A percentile compares a stretch with the other conserved stretches of the same genome.
These are phyloP conservation scores for Ochropleura leucogaster DNA, from an alignment of 2,888 invertebrate species.

Conservation along the genomic window DNA sequence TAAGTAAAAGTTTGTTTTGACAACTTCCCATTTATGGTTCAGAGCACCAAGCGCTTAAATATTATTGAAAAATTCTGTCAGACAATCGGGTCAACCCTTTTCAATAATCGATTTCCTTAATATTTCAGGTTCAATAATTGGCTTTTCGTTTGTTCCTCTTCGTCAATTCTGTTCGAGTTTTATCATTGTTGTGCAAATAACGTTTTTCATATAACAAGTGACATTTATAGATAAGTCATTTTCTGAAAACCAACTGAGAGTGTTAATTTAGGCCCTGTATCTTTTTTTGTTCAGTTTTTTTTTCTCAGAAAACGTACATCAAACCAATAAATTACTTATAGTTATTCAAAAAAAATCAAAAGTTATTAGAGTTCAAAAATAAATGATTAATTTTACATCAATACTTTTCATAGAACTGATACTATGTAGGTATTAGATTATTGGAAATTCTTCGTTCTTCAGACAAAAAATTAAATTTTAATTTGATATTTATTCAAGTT, in stretches of 20 bases:
- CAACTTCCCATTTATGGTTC: background rate
- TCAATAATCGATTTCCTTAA: background rate
- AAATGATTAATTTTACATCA: conserved; percentile 8
- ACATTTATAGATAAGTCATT: background rate
- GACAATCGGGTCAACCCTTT: conserved; percentile 22
- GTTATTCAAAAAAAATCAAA: conserved; percentile 6
- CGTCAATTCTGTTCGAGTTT: background rate
- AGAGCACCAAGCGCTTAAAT: conserved; percentile 7
- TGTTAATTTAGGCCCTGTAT: background rate
- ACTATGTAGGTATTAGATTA: conserved; percentile 5
- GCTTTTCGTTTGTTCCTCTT: conserved; percentile 25
- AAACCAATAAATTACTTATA: conserved; percentile 6
- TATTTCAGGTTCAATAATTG: conserved; percentile 27
- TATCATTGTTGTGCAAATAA: conserved; percentile 5
- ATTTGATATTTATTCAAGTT: background rate
- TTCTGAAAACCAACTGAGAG: background rate
- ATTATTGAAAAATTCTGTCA: background rate
- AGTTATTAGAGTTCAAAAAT: conserved; percentile 14
- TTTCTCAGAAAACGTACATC: background rate
- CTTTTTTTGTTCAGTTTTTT: background rate
- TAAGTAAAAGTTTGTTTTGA: background rate
- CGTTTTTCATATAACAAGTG: background rate
- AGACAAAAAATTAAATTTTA: conserved; percentile 3
- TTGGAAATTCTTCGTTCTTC: conserved; percentile 14
- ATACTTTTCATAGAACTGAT: conserved; percentile 6